These are phyloP conservation scores for Calephelis perditalis DNA, from an alignment of 2,888 invertebrate genomes.

Conservation along the genomic window DNA sequence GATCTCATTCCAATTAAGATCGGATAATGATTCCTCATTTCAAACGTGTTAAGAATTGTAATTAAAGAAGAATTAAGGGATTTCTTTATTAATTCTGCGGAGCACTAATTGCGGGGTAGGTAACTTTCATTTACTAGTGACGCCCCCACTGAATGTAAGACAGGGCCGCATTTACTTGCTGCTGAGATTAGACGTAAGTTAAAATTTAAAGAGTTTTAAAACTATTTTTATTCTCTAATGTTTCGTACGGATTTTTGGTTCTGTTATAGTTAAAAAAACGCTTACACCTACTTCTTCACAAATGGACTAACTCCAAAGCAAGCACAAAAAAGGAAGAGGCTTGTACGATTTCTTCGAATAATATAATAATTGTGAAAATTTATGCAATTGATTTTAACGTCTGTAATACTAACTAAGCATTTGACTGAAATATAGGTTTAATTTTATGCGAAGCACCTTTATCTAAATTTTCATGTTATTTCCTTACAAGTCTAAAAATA, in stretches of 20 bases:
- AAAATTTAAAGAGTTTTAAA: not conserved
- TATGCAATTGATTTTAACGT: not conserved
- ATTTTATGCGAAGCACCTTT: too few species aligned
- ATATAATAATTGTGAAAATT: too few species aligned
- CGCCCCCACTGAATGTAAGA: slow-evolving; percentile 38
- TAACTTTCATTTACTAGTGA: slow-evolving; percentile 48
- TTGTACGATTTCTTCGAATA: too few species aligned
- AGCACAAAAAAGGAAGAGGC: too few species aligned
- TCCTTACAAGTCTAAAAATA: too few species aligned
- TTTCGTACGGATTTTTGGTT: too few species aligned
- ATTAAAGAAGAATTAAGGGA: slow-evolving; percentile 52
- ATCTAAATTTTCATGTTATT: too few species aligned
- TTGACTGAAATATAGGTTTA: not conserved
- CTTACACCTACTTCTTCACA: too few species aligned
- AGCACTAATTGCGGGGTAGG: slow-evolving; percentile 55
- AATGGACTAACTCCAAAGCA: too few species aligned
- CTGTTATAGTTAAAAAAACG: too few species aligned
- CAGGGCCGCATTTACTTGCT: slow-evolving; percentile 38
- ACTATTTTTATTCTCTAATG: too few species aligned
- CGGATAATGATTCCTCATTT: slow-evolving; percentile 30
- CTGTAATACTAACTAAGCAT: not conserved
- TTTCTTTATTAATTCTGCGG: slow-evolving; percentile 58
- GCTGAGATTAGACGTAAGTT: not conserved
- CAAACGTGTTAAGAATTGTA: slow-evolving; percentile 43
- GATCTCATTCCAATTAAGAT: slow-evolving; percentile 4